Conservation (phyloP, 2,113 vertebrate genomes). For the Uria lomvia region DNA sequence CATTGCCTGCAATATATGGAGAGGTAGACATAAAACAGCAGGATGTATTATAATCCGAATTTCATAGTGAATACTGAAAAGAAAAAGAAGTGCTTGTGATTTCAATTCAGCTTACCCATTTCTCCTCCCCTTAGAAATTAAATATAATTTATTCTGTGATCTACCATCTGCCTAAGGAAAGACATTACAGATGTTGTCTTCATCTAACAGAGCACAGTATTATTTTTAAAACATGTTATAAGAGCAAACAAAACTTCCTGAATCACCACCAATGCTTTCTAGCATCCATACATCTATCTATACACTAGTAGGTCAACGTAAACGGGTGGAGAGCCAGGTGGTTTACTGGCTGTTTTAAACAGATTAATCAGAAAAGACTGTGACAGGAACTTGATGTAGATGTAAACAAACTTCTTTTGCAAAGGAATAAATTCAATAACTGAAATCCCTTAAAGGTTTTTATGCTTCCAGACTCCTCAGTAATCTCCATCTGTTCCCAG, state of each 20-base stretch:
- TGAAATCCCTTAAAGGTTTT: background rate
- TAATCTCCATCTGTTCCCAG: background rate
- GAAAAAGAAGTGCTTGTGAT: background rate
- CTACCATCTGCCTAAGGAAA: background rate
- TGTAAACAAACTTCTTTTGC: background rate
- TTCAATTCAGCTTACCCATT: background rate
- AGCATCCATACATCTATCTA: background rate
- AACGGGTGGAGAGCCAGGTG: background rate
- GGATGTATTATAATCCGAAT: background rate
- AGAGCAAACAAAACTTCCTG: background rate
- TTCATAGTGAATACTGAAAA: background rate
- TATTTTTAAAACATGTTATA: background rate
- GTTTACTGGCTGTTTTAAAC: background rate
- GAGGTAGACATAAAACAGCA: background rate
- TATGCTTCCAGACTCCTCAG: background rate
- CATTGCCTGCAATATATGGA: background rate
- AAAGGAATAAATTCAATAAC: background rate
- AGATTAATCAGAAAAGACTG: constrained; percentile 34
- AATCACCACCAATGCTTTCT: background rate
- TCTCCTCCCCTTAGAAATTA: background rate
- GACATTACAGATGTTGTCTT: background rate
- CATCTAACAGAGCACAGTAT: background rate
- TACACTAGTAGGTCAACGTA: background rate
- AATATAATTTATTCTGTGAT: background rate
- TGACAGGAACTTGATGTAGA: background rate